A percentile compares a stretch with the other conserved stretches of the same genome.
Evolutionary conservation across 1,140 invertebrate genomes (phyloP).

Genomic region (Calliopsis andreniformis): DNA sequence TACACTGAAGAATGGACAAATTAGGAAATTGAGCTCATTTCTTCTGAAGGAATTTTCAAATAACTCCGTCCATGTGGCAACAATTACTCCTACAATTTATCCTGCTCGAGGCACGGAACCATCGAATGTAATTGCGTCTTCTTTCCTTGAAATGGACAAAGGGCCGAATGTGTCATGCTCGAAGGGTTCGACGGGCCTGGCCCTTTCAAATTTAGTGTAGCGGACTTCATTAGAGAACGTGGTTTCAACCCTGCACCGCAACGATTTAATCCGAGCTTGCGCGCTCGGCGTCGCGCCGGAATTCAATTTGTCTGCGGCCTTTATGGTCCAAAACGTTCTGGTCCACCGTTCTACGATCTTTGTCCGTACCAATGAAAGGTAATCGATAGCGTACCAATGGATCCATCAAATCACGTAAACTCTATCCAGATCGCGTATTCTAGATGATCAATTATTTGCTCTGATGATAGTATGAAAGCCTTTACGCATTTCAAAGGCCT

Average conservation of each 20-base stretch:
- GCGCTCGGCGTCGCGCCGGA: conserved; percentile 51
- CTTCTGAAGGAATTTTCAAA: not conserved
- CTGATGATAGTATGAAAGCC: too few species aligned
- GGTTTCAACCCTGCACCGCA: conserved; percentile 59
- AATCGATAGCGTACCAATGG: conserved; percentile 4
- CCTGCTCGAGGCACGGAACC: not conserved
- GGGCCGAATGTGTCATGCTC: conserved; percentile 24
- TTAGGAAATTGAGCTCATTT: not conserved
- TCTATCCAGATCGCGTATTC: too few species aligned
- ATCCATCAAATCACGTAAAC: conserved; percentile 4
- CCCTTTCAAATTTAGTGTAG: conserved; percentile 64
- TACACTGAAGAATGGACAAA: not conserved
- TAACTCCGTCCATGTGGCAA: conserved; percentile 10
- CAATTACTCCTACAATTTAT: not conserved
- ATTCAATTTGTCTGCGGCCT: conserved; percentile 67
- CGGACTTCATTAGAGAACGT: conserved; percentile 64
- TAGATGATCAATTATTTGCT: too few species aligned
- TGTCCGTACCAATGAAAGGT: not conserved
- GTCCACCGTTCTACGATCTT: conserved; percentile 18
- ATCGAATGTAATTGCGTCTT: conserved; percentile 36
- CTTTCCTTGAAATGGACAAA: conserved; percentile 20
- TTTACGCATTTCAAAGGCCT: too few species aligned
- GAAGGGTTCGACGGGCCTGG: not conserved
- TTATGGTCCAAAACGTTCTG: conserved; percentile 63
- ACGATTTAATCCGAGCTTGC: conserved; percentile 68